Base-by-base conservation (phyloP, 2,888 invertebrate genomes). In the Lymantria monacha region DNA sequence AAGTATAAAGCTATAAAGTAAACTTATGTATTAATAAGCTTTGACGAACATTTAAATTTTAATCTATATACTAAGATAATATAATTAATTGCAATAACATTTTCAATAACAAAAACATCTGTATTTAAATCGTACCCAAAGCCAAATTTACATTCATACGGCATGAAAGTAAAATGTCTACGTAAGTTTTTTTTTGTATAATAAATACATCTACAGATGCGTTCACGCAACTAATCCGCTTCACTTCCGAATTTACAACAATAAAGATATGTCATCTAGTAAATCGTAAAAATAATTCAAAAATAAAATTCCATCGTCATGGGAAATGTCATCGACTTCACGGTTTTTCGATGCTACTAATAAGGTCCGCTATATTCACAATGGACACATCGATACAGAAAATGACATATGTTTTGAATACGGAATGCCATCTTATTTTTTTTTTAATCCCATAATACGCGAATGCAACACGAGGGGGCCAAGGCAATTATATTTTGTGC, bases 401-500 rank as follows among this genome's bases (percentile, higher is more conserved):
- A 85, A 81, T 87, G 87, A 89, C 89, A 83, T 85, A 72, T 87
- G 85, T 90, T 91, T 91, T 89, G 89, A 89, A 90, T 89, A 87
- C 74, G 71, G 69, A 80, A 81, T 70, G 85, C 81, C 83, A 83
- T 84, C 77, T 79, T 63, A 59, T 70, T 72, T 81, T 76, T 49
- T n/a, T 80, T 78, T 77, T 77, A 65, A 72, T 60, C 66, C 62
- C 57, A 61, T 74, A 62, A 69, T 63, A 56, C 65, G 53, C 68
- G 58, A 63, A 67, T 78, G 69, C 72, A 33, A 33, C 9, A 72
- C 72, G 76, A 81, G 79, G 87, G 87, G 89, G 87, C 85, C 74
- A 75, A 74, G 70, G 88, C 88, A 88, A 90, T 91, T 89, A 87
- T 87, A 83, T 85, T 85, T 84, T 82, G 81, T 75, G 76, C 75